Base-by-base conservation (phyloP, 2,888 invertebrate genomes). In the Myopa tessellatipennis region DNA sequence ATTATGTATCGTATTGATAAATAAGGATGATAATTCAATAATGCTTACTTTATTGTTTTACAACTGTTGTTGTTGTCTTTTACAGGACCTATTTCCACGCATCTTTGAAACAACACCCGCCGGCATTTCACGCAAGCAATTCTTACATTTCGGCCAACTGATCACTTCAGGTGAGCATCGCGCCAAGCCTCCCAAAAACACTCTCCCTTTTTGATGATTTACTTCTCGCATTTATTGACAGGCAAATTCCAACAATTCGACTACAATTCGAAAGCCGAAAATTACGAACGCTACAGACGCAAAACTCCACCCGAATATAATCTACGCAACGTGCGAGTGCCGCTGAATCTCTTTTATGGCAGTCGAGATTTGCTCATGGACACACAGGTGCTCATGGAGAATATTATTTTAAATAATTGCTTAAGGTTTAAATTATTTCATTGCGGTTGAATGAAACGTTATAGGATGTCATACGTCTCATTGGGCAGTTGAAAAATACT, bases 31-130 rank as follows among this genome's bases (percentile, higher is more conserved):
- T 26, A 26, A 26, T 26, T 26, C 2, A 26, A 26, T 26, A 26
- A 26, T 12, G 10, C n/a, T 55, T 55, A 55, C 5, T 55, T 55
- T 55, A n/a, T 55, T 55, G 55, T 10, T n/a, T 55, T 26, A 14
- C 50, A 61, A 6, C 12, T 12, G 26, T 26, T 26, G 26, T 26
- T 26, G 10, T 61, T 16, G 12, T 26, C 55, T 18, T 75, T 79
- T 78, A 10, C 77, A 88, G 87, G 81, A 79, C 76, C 81, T 87
- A 72, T 84, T 87, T 77, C 83, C 87, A 79, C 86, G 84, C 74
- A 85, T 88, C 76, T 85, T 87, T 76, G 86, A 87, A 83, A 87
- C 86, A 69, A 87, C 87, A 45, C 88, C 87, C 40, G 88, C 87
- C 78, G 87, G 87, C 78, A 85, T 87, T 75, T 88, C 87, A 45